phyloP scores from a whole-genome alignment of 1,140 invertebrate genomes.

The Diorhabda sublineata region DNA sequence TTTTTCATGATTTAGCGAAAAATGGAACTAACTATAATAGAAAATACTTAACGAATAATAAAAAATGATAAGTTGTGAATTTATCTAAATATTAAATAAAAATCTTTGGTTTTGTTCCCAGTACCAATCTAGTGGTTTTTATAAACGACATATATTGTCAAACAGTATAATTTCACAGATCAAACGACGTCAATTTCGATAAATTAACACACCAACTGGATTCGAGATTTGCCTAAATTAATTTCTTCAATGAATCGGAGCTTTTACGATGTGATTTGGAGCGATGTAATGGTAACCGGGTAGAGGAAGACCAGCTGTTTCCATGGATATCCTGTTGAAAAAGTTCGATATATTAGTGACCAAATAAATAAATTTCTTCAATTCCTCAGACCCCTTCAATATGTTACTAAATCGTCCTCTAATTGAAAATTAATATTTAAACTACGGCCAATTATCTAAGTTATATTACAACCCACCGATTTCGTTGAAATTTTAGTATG shows the following conservation, averaged over 20 bases:
- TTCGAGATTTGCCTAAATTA: slow-evolving; percentile 37
- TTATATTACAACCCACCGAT: no score
- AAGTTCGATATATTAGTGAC: neutral
- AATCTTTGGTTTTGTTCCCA: slow-evolving; percentile 63
- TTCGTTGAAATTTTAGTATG: no score
- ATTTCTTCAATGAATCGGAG: slow-evolving; percentile 71
- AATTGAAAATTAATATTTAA: no score
- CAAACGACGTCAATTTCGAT: slow-evolving; percentile 31
- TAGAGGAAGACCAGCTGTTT: slow-evolving; percentile 83
- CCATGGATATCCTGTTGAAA: slow-evolving; percentile 82
- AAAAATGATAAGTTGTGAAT: slow-evolving; percentile 32
- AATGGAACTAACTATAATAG: slow-evolving; percentile 16
- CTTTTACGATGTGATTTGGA: slow-evolving; percentile 87
- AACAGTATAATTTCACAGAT: slow-evolving; percentile 32
- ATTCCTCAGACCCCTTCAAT: no score
- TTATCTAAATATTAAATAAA: slow-evolving; percentile 50
- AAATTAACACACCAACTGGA: slow-evolving; percentile 38
- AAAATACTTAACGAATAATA: slow-evolving; percentile 25
- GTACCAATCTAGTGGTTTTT: slow-evolving; percentile 44
- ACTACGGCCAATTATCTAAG: no score
- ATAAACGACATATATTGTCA: slow-evolving; percentile 24
- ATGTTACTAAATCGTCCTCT: no score
- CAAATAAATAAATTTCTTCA: no score
- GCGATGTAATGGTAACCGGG: slow-evolving; percentile 87
- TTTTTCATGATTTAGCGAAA: slow-evolving; percentile 10